phyloP scores from a whole-genome alignment of 2,113 vertebrate species.

The Chaenocephalus aceratus region DNA sequence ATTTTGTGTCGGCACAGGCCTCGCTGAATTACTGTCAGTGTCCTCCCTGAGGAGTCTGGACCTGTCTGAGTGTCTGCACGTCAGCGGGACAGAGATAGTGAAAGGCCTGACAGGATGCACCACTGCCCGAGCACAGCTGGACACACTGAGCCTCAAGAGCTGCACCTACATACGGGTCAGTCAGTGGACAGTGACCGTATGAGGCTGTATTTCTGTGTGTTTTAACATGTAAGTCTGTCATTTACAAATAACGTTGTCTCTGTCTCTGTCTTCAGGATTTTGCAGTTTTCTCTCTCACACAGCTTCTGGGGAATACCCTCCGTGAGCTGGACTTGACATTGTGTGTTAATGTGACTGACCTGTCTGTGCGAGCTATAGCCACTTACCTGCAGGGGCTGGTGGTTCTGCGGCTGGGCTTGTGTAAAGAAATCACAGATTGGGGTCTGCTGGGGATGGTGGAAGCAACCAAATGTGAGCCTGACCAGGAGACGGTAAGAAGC shows the following conservation, averaged over 20 bases:
- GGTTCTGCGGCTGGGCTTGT: slow-evolving; percentile 86
- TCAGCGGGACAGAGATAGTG: slow-evolving; percentile 82
- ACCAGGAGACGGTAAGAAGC: slow-evolving; percentile 69
- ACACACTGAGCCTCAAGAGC: slow-evolving; percentile 84
- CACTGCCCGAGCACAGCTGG: slow-evolving; percentile 61
- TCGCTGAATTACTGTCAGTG: slow-evolving; percentile 78
- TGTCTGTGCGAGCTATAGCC: slow-evolving; percentile 82
- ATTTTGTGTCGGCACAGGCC: slow-evolving; percentile 51
- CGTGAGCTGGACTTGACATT: slow-evolving; percentile 86
- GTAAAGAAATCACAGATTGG: slow-evolving; percentile 87
- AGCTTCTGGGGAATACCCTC: slow-evolving; percentile 73
- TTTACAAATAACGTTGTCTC: too few relatives aligned
- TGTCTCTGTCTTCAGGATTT: slow-evolving; percentile 76
- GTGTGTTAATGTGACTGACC: slow-evolving; percentile 84
- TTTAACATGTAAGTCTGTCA: background rate
- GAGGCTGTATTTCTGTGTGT: background rate
- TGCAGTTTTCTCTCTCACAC: slow-evolving; percentile 80
- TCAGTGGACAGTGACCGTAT: background rate
- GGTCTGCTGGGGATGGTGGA: slow-evolving; percentile 86
- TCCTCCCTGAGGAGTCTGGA: slow-evolving; percentile 79
- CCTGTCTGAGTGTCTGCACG: slow-evolving; percentile 85
- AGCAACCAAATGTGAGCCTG: slow-evolving; percentile 41
- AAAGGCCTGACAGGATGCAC: slow-evolving; percentile 68
- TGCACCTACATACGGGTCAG: slow-evolving; percentile 87
- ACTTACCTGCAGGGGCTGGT: slow-evolving; percentile 81